Evolutionary conservation across 2,113 vertebrate species (phyloP).

Genomic region (Meles meles): DNA sequence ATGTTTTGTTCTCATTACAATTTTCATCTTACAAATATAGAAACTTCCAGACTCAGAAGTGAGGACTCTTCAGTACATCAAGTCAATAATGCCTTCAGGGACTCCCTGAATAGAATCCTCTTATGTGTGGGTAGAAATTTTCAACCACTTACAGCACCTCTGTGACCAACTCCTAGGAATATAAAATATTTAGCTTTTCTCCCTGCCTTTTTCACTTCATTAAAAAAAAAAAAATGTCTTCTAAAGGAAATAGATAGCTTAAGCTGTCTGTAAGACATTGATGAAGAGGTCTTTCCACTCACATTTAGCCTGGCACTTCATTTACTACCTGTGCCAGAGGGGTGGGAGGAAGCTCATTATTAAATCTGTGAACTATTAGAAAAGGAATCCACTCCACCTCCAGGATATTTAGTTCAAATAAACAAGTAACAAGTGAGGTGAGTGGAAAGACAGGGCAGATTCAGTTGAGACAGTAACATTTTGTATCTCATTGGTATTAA

Average conservation of each 20-base stretch:
- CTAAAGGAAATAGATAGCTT: constrained; percentile 10
- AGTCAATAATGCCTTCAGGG: neutral
- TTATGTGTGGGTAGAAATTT: neutral
- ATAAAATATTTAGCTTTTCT: constrained; percentile 30
- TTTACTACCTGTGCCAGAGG: neutral
- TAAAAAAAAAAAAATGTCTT: neutral
- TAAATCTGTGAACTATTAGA: constrained; percentile 52
- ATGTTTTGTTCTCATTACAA: neutral
- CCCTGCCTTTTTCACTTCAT: constrained; percentile 13
- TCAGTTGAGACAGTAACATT: neutral
- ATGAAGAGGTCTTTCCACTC: neutral
- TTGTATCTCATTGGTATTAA: constrained; percentile 58
- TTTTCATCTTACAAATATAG: neutral
- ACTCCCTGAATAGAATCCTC: constrained; percentile 14
- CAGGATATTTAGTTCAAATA: constrained; percentile 5
- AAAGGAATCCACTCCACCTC: neutral
- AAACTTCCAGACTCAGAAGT: neutral
- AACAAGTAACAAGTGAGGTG: neutral
- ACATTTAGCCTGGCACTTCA: neutral
- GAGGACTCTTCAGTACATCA: neutral
- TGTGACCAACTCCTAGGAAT: neutral
- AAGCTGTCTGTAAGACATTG: neutral
- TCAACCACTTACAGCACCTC: neutral
- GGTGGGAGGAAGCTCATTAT: neutral
- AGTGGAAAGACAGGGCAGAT: neutral